Base-by-base conservation (phyloP, 2,113 vertebrate genomes). In the Egretta garzetta region DNA sequence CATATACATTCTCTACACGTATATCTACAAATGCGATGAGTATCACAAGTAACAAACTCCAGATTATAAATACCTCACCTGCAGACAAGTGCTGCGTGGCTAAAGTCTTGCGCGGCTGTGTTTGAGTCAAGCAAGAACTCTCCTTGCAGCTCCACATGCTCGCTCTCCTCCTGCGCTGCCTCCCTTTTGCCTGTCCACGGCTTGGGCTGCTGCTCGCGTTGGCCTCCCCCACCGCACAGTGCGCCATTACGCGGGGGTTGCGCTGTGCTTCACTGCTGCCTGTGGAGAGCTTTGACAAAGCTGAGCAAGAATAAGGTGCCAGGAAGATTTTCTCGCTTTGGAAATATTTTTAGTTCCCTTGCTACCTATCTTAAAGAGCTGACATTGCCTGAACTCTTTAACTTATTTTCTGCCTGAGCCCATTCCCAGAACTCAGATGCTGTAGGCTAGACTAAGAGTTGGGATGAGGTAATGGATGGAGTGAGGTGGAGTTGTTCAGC, bases 141-240 rank as follows among this genome's bases (percentile, higher is more conserved):
- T 84, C 14, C 37, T 63, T 64, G 50, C 53, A 86, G 27, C n/a
- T 73, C 56, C 6, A 3, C 17, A n/a, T 28, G 12, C n/a, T 18
- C 21, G 8, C 32, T 11, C 21, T 87, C 19, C 39, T 90, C 58
- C 47, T 52, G 9, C 2, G 1, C 73, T 80, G 73, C 22, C 41
- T 97, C 24, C 28, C 45, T 64, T 52, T 49, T 18, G 19, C 21
- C 55, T 45, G 20, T 17, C 50, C 0, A 1, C 1, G 5, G 28
- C 77, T 33, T 55, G 30, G 30, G 23, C 76, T 18, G 58, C 50
- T 59, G 62, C 53, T 91, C 5, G 1, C 3, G 27, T 23, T 59
- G 52, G 39, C 64, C 20, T 66, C 35, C 9, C 64, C 8, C 0
- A 1, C 27, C 30, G 14, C 0, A 0, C 35, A 27, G 20, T 6